Percentiles rank a stretch among this genome's conserved stretches.
phyloP scores from a whole-genome alignment of 1,140 invertebrate species.

The Thaumatotibia leucotreta region DNA sequence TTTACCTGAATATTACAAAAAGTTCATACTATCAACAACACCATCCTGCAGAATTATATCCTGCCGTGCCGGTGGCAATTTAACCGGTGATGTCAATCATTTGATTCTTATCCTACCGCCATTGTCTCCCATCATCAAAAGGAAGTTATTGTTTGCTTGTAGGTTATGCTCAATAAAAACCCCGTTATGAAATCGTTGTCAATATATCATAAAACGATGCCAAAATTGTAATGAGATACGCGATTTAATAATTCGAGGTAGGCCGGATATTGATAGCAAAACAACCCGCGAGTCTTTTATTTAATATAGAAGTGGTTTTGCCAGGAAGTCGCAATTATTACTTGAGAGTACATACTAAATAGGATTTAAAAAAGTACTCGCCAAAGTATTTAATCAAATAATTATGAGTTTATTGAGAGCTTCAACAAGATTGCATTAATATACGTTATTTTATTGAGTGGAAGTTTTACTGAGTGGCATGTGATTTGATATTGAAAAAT shows the following conservation, averaged over 20 bases:
- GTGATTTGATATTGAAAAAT: too few species aligned
- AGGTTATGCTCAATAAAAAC: not conserved
- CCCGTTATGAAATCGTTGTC: conserved; percentile 3
- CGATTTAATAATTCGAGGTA: not conserved
- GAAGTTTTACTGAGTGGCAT: too few species aligned
- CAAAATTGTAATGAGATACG: conserved; percentile 5
- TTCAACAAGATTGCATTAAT: not conserved
- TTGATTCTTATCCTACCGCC: not conserved
- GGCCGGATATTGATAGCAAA: not conserved
- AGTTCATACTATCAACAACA: not conserved
- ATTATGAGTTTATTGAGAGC: not conserved
- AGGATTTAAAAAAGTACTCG: not conserved
- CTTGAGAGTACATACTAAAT: too few species aligned
- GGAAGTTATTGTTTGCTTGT: not conserved
- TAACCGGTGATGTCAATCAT: conserved; percentile 8
- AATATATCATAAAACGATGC: conserved; percentile 14
- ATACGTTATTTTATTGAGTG: too few species aligned
- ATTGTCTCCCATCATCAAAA: conserved; percentile 5
- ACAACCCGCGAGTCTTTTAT: not conserved
- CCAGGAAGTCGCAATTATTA: not conserved
- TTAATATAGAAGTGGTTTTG: not conserved
- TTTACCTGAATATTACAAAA: too few species aligned
- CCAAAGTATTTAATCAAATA: not conserved
- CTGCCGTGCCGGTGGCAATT: not conserved
- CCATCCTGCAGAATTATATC: not conserved